Base-by-base conservation (phyloP, 2,888 invertebrate species). In the Oscheius sp. region DNA sequence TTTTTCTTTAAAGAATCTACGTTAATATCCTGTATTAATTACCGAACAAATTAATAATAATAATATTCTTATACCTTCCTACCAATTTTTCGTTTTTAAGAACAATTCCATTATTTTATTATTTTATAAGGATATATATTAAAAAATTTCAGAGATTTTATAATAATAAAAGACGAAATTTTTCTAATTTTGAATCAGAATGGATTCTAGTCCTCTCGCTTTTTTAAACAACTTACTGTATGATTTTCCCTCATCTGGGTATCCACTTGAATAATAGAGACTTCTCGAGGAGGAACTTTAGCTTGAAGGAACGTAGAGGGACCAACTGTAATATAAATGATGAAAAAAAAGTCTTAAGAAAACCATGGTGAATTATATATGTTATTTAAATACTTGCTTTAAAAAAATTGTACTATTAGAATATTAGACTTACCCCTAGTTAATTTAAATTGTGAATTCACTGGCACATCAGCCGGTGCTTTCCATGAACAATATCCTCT, bases 241-340 rank as follows among this genome's bases (percentile, higher is more conserved):
- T 80, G 80, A 5, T 71, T 64, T 20, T 79, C 72, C 17, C 30
- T 64, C 74, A 79, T 74, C n/a, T 67, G 67, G 1, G 80, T 80
- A 4, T 68, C 69, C 1, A 74, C 67, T 38, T 79, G 78, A 59
- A 81, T 69, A 0, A 80, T 76, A 0, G 82, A 75, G 8, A 81
- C 71, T 38, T 82, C 72, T 22, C 78, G 78, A 14, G 77, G 45
- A 12, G 75, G 70, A 14, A 82, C 74, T 6, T 72, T 63, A 0
- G 80, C 70, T 49, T 82, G 80, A 12, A 74, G 73, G 54, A 82
- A 82, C 33, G 72, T 72, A 2, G 80, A 77, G 0, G 61, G 61
- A 20, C 76, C 80, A 14, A 81, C 81, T 81, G 70, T 26, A 71
- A 65, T 12, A 17, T 2, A 5, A 30, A 30, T 28, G n/a, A 47